A percentile compares a stretch with the other conserved stretches of the same genome.
phyloP scores from a whole-genome alignment of 92 coral and sea anemone species.

The Anthopleura xanthogrammica region DNA sequence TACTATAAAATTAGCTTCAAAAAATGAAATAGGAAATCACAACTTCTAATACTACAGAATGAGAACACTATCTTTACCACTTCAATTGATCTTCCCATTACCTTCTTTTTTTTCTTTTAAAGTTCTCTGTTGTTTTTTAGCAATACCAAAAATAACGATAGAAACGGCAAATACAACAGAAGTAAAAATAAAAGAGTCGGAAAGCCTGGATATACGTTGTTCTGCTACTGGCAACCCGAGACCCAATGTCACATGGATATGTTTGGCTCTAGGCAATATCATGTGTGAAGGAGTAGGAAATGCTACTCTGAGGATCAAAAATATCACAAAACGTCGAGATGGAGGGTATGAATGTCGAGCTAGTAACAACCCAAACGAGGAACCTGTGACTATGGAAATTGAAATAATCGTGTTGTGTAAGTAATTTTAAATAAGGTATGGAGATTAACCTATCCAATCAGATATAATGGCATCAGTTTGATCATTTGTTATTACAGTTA shows the following conservation, averaged over 20 bases:
- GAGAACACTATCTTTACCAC: too few relatives aligned
- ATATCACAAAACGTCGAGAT: neutral
- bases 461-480: too few relatives aligned
- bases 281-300: neutral
- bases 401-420: neutral
- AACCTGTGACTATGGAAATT: neutral
- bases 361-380: neutral
- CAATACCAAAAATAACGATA: neutral
- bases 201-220: neutral
- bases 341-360: neutral
- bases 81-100: too few relatives aligned
- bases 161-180: neutral
- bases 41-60: too few relatives aligned
- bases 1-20: too few relatives aligned
- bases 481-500: too few relatives aligned
- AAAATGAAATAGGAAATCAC: too few relatives aligned
- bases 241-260: neutral
- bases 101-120: too few relatives aligned
- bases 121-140: too few relatives aligned
- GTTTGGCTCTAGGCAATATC: neutral
- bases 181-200: neutral
- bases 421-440: neutral
- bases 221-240: neutral
- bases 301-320: neutral
- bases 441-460: too few relatives aligned